A percentile compares a stretch with the other conserved stretches of the same genome.
These are phyloP conservation scores for Peromyscus nudipes DNA, from an alignment of 2,797 vertebrate genomes.

Conservation along the genomic window DNA sequence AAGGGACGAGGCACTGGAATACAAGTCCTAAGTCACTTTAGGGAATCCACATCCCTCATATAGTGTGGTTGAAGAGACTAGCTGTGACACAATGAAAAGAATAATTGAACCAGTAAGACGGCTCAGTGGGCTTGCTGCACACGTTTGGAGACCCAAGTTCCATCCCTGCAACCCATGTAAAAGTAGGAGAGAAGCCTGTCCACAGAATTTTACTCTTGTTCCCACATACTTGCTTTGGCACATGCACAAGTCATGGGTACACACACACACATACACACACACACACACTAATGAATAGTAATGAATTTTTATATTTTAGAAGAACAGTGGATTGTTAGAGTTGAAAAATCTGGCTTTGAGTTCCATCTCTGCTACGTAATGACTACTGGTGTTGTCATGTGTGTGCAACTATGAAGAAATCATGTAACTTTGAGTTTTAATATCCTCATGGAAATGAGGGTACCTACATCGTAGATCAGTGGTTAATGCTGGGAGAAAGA, in stretches of 20 bases:
- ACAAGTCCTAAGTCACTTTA: neutral
- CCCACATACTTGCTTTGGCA: neutral
- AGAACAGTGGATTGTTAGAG: neutral
- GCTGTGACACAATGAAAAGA: conserved; percentile 22
- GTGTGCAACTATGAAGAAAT: neutral
- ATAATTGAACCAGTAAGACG: neutral
- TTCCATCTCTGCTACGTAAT: conserved; percentile 11
- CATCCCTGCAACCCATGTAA: neutral
- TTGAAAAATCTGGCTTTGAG: neutral
- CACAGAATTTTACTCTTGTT: neutral
- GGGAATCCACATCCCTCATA: neutral
- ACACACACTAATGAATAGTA: neutral
- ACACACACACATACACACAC: neutral
- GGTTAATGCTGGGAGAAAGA: neutral
- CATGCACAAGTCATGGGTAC: neutral
- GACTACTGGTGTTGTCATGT: conserved; percentile 21
- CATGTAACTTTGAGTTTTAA: neutral
- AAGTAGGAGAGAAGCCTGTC: neutral
- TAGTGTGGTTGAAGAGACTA: neutral
- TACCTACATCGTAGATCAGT: neutral
- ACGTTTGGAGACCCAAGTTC: neutral
- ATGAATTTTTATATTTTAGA: neutral
- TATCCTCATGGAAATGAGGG: conserved; percentile 22
- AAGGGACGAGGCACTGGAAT: neutral
- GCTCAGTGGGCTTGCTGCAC: neutral